A percentile compares a stretch with the other conserved stretches of the same genome.
phyloP scores from a whole-genome alignment of 2,888 invertebrate species.

The Micoletzkya japonica region DNA sequence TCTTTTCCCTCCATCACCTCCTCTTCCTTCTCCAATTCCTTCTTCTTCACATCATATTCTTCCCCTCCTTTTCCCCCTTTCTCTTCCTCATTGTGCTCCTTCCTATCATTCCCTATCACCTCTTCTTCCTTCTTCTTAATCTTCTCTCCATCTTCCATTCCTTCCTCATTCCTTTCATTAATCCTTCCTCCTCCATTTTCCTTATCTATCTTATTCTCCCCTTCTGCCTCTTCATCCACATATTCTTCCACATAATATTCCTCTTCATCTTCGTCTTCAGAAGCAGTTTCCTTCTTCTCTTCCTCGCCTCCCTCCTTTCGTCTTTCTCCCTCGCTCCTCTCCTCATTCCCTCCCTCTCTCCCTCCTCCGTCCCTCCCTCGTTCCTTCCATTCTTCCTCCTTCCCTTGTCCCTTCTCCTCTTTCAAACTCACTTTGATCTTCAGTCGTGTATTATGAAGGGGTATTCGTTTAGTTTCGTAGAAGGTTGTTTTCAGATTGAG shows the following conservation, averaged over 20 bases:
- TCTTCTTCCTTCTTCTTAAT: not conserved
- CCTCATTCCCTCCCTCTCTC: not conserved
- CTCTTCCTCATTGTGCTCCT: not conserved
- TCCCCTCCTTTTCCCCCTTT: not conserved
- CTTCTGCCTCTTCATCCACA: not conserved
- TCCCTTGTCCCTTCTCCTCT: not conserved
- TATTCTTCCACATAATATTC: not conserved
- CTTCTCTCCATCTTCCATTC: not conserved
- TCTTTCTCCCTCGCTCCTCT: not conserved
- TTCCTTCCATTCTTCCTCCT: not conserved
- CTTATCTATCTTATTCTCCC: not conserved
- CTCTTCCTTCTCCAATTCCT: not conserved
- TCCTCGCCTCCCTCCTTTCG: conserved; percentile 4
- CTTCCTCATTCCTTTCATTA: not conserved
- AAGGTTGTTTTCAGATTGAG: not conserved
- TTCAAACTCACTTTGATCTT: not conserved
- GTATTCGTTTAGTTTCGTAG: no score
- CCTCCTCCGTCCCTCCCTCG: not conserved
- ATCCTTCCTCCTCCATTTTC: not conserved
- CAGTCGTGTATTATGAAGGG: not conserved
- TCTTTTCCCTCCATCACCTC: not conserved
- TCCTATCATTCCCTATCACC: not conserved
- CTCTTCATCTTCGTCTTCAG: conserved; percentile 22
- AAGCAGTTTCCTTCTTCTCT: conserved; percentile 10
- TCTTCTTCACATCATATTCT: not conserved